Conservation (phyloP, 23 tunicate genomes). For the Diplosoma virens region DNA sequence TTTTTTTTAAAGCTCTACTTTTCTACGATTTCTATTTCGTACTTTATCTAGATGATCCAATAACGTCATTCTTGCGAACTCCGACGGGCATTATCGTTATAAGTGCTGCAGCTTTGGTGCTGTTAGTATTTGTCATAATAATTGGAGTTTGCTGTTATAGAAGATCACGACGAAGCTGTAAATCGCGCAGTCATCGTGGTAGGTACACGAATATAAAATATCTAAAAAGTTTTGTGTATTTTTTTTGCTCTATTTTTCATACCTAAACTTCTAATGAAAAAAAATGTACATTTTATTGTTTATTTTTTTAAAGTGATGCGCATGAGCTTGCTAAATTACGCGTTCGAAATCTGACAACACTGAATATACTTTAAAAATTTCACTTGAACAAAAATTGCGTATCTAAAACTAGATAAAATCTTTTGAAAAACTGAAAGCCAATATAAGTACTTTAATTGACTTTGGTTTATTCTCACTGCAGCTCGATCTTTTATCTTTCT, state of each 20-base stretch:
- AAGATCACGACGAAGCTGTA: conserved; percentile 35
- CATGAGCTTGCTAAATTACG: too few relatives aligned
- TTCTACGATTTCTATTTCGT: not conserved
- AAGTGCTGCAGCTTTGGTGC: conserved; percentile 30
- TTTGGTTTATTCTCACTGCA: conserved; percentile 40
- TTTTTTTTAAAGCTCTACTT: not conserved
- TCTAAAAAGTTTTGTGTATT: not conserved
- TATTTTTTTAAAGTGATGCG: too few relatives aligned
- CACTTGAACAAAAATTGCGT: not conserved
- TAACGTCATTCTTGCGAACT: conserved; percentile 10
- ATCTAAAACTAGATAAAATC: not conserved
- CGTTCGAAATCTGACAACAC: not conserved
- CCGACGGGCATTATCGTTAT: conserved; percentile 69
- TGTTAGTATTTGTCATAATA: conserved; percentile 33
- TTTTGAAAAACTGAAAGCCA: not conserved
- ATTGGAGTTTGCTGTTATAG: conserved; percentile 42
- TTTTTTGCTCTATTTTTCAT: not conserved
- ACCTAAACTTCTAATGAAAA: not conserved
- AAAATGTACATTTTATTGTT: not conserved
- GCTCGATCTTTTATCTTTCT: conserved; percentile 85
- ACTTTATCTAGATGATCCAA: not conserved
- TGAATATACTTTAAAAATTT: not conserved
- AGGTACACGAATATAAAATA: not conserved
- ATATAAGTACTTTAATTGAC: not conserved
- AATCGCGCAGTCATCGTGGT: conserved; percentile 69